Evolutionary conservation across 2,888 invertebrate species (phyloP), one percentile per base, ranked within the genome.

Genomic region (Lissonota sp.): DNA sequence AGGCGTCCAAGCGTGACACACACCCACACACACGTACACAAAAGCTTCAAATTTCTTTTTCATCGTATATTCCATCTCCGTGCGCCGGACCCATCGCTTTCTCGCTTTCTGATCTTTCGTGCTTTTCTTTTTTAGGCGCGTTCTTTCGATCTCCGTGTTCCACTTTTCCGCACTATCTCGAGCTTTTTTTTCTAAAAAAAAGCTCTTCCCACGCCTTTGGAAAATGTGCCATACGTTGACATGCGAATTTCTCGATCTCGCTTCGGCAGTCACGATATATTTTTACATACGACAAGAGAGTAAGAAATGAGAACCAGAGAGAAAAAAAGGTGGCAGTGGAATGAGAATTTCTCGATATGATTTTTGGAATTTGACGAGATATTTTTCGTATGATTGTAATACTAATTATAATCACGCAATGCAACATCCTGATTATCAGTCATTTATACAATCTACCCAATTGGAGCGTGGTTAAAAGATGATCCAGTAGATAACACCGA

Each of bases 111-210:
- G 53, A 66, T 55, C 63, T 62, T 49, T 6, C 46, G 7, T 51
- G 12, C 44, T 66, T 40, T 44, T 58, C 46, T 14, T 49, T 51
- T 62, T 67, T 71, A 60, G 49, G 69, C 77, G 57, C 71, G 66
- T 74, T 78, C 79, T 72, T 74, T 85, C 85, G 82, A 84, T 83
- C 84, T 84, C 80, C 66, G 69, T 73, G 81, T 76, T 81, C 76
- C 71, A 62, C 12, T 49, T 64, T 16, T 8, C 44, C 49, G 14
- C 10, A 39, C 12, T 49, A 16, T 55, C 37, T 44, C 14, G 39
- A 40, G 14, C n/a, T 58, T 67, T 73, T 46, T 44, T 5, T 26
- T 26, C 3, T 58, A 16, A 53, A 39, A 76, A 62, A 63, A 74
- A 63, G 53, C 55, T 72, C 64, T 73, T 10, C 6, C 10, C 5